phyloP scores from a whole-genome alignment of 2,113 vertebrate species.

The Ceuthmochares aereus region DNA sequence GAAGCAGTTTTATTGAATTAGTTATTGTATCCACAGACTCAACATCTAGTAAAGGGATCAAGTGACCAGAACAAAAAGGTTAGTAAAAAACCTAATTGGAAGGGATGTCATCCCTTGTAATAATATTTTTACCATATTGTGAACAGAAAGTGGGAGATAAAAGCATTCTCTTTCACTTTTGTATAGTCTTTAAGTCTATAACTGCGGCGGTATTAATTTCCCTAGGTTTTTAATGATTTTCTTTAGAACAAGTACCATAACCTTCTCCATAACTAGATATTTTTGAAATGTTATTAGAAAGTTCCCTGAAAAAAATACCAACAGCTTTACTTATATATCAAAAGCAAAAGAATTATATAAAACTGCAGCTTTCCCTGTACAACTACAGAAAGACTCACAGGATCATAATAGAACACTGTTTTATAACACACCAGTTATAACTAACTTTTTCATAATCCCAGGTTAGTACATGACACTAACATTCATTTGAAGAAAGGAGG shows the following conservation, averaged over 20 bases:
- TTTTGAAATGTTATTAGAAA: background rate
- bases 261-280: background rate
- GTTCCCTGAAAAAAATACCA: background rate
- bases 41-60: background rate
- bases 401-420: background rate
- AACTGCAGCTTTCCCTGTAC: background rate
- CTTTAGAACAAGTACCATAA: background rate
- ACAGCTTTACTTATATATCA: background rate
- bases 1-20: background rate
- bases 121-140: background rate
- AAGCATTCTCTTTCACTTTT: background rate
- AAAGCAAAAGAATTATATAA: background rate
- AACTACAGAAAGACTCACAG: background rate
- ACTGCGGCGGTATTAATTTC: background rate
- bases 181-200: background rate
- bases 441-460: conserved; percentile 17
- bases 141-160: background rate
- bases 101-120: background rate
- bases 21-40: background rate
- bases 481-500: background rate
- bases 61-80: background rate
- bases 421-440: background rate
- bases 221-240: background rate
- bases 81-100: background rate
- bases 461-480: background rate